Base-by-base conservation (phyloP, 30 jellyfish, hydroid and myxozoan species). In the Hydractinia symbiolongicarpus region DNA sequence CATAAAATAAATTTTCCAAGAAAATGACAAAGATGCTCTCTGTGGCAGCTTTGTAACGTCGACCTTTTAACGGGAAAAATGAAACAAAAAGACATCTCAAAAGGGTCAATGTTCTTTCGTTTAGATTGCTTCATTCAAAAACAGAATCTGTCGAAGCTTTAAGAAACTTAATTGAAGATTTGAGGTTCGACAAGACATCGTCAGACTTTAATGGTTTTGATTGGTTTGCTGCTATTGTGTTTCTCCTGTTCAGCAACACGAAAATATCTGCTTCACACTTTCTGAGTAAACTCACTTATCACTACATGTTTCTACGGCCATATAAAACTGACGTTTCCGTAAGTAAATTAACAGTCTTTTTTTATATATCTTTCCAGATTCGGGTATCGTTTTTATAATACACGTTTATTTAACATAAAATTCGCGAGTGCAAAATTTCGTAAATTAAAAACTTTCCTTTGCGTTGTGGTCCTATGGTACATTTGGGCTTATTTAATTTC, bases 221-320 rank as follows among this genome's bases (percentile, higher is more conserved):
- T 62, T 90, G 97, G 97, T 86, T 85, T 69, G 61, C 81, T 49
- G 70, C 88, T 75, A 74, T 88, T 10, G 66, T 90, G 0, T 90
- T 61, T 67, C 79, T 90, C 30, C 54, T 90, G 50, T 79, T 85
- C 82, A 81, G 81, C 54, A 94, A 94, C 15, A 81, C 86, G 49
- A 66, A 62, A 4, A 90, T 71, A 57, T 53, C 72, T 30, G 67
- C 88, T 5, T 85, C 86, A 88, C 70, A 54, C 15, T 86, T 81
- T 67, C 86, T 90, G 7, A 71, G 72, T 15, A 44, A 82, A 11
- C 82, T 85, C 5, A 44, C 76, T 51, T 80, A 73, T 8, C 85
- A 85, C 10, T 86, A 96, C 30, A 82, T 87, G 30, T 90, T 81
- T 76, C 4, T 90, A 57, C 86, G 97, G 97, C 72, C 82, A 4